Base-by-base conservation (phyloP, 2,113 vertebrate genomes). In the Triplophysa siluroides region DNA sequence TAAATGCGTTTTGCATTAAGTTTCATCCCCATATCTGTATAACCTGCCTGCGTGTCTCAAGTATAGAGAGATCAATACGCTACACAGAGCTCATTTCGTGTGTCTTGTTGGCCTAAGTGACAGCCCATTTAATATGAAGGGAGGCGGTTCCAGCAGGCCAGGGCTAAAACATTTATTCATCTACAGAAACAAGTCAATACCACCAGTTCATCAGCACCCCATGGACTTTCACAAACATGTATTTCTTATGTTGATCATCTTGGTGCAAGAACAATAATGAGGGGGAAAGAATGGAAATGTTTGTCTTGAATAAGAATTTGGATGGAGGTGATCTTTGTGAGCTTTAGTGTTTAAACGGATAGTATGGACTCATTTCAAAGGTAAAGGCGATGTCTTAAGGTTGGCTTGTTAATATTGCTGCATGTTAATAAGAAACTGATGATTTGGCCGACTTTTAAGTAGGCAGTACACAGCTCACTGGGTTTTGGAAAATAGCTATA, bases 131-230 rank as follows among this genome's bases (percentile, higher is more conserved):
- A 87, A 88, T 89, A 90, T 87, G 76, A 68, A 86, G 83, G 50
- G 82, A 82, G 84, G 83, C 81, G 74, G 82, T 85, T 86, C 84
- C 84, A 77, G 87, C 84, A 56, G 79, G 84, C 84, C 64, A 78
- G 85, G 82, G 76, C 68, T 68, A 61, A 83, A 80, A 90, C 89
- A 91, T 89, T 91, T 87, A 93, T 91, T 91, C 79, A 90, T 88
- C 82, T 87, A 74, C 86, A 87, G 85, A 91, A 83, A 86, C 80
- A 86, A 87, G 88, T 91, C 85, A 81, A 89, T 88, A 90, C 60
- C 71, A 87, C 43, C 80, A 88, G 85, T 83, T 85, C 83, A 77
- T 83, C 63, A 78, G 52, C 64, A 81, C 43, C 8, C 56, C 4
- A 62, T 61, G 64, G 83, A 58, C 79, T 75, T 79, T 29, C 78